These are phyloP conservation scores for Gasteruption jaculator DNA, from an alignment of 2,888 invertebrate genomes.

Conservation along the genomic window DNA sequence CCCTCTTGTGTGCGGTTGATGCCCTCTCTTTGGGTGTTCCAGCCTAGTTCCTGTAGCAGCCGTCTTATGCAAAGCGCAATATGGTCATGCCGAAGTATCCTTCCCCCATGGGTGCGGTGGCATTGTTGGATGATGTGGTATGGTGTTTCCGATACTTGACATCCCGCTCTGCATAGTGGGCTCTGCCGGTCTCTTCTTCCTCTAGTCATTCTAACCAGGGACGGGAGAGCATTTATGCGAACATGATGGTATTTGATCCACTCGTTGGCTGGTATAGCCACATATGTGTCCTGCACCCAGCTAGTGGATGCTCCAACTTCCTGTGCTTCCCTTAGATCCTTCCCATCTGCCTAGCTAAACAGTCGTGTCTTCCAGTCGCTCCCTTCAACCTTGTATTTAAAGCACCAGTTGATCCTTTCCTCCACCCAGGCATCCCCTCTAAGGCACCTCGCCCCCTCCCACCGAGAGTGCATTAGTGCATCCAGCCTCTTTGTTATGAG, in stretches of 20 bases:
- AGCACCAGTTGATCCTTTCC: not conserved
- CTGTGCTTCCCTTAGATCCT: conserved; percentile 8
- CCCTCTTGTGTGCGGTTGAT: not conserved
- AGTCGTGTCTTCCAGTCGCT: conserved; percentile 7
- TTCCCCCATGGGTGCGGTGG: conserved; percentile 37
- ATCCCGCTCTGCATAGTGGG: conserved; percentile 30
- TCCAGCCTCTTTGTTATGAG: not conserved
- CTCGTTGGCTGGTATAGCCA: conserved; percentile 33
- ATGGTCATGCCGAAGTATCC: conserved; percentile 36
- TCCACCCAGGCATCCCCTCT: not conserved
- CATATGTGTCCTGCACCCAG: conserved; percentile 20
- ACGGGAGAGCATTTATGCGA: conserved; percentile 37
- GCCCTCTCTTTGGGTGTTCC: conserved; percentile 1
- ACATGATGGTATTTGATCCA: conserved; percentile 35
- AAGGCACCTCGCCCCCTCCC: not conserved
- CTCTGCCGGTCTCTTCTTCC: conserved; percentile 17
- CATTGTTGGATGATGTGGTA: conserved; percentile 37
- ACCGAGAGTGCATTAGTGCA: not conserved
- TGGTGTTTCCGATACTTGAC: conserved; percentile 33
- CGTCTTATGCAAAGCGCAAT: conserved; percentile 10
- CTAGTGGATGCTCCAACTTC: not conserved
- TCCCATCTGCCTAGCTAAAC: conserved; percentile 8
- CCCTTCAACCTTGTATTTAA: not conserved
- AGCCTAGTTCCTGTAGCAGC: conserved; percentile 21
- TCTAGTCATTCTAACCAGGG: conserved; percentile 28